Conservation (phyloP, 2,888 invertebrate species). For the Megamerina dolium region DNA sequence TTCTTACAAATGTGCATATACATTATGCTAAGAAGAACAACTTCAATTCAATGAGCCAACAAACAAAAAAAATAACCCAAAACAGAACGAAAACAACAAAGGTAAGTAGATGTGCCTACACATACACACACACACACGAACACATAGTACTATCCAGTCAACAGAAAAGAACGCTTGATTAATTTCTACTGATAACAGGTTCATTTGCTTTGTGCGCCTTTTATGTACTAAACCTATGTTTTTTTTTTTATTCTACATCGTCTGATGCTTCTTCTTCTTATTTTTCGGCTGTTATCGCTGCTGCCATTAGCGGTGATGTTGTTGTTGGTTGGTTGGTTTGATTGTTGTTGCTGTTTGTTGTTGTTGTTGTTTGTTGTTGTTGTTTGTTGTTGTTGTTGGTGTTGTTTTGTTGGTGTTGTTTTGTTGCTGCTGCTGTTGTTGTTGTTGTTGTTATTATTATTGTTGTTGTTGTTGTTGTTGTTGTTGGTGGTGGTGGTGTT, state of each 20-base stretch:
- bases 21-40: constrained; percentile 1
- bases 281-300: background rate
- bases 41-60: constrained; percentile 8
- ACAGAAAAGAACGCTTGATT: constrained; percentile 16
- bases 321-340: background rate
- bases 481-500: background rate
- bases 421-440: background rate
- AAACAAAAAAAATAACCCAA: constrained; percentile 1
- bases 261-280: background rate
- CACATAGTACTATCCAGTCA: too few species aligned
- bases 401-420: too few species aligned
- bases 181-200: constrained; percentile 23
- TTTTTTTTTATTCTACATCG: background rate
- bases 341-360: background rate
- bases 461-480: constrained; percentile 1
- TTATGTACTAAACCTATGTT: background rate
- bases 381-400: background rate
- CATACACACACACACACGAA: constrained; percentile 5
- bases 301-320: background rate
- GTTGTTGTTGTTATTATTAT: background rate
- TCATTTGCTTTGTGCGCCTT: constrained; percentile 11
- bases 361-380: too few species aligned
- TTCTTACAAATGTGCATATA: too few species aligned
- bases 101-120: background rate
- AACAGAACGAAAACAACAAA: too few species aligned